Evolutionary conservation across 2,113 vertebrate genomes (phyloP), one percentile per base, ranked within the genome.

Genomic region (Hippocampus barbouri): DNA sequence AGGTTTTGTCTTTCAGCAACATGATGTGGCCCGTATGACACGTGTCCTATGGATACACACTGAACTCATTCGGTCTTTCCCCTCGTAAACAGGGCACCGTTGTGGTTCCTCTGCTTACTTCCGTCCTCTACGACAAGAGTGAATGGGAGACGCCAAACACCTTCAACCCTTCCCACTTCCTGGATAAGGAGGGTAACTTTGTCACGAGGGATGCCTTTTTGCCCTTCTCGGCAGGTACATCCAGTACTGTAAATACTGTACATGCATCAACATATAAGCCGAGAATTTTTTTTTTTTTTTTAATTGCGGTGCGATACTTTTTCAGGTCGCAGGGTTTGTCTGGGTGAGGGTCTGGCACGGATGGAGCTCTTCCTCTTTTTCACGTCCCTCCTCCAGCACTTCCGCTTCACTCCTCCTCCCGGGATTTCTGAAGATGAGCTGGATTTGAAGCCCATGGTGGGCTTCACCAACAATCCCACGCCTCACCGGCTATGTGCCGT

Each of bases 321-420:
- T 51, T 5, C 84, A 94, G 94, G 93, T 6, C 70, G 75, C 7
- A 89, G 94, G 38, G 72, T 69, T 2, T 94, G 93, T 11, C 78
- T 86, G 0, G 93, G 93, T 4, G 91, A 94, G 71, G 76, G 88
- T 68, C 87, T 94, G 73, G 94, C 93, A 54, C 93, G 84, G 70
- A 93, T 90, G 91, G 93, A 93, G 73, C 76, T 94, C 66, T 94
- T 93, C 66, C 88, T 94, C 6, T 93, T 93, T 77, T 93, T 93
- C 79, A 80, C 89, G 21, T 83, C 87, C 0, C 90, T 95, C 8
- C 80, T 94, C 21, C 92, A 94, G 80, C 85, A 61, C 49, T 94
- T 94, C 77, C 83, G 20, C 20, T 93, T 94, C 75, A 78, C 66
- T 0, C 86, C 85, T 69, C 83, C 91, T 9, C 86, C 91, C 43